Evolutionary conservation across 1,140 invertebrate genomes (phyloP), one percentile per base, ranked within the genome.

Genomic region (Bemisia tabaci): DNA sequence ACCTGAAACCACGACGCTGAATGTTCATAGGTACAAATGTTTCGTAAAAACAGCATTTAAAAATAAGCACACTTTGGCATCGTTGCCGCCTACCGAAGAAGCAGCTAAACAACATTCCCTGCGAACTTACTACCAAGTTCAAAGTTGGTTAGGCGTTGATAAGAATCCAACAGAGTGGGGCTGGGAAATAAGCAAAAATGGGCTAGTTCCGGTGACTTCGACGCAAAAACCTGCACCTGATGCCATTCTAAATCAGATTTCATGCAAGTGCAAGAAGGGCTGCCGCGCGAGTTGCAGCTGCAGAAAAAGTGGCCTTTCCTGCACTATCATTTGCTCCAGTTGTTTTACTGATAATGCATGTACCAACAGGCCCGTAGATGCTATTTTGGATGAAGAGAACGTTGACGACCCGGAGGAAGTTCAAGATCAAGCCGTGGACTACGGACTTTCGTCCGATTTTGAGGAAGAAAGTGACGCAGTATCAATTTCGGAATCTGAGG

Each of bases 51-150:
- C 39, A 23, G 22, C n/a, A 39, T 9, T 48, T 48, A 22, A 23
- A 64, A 64, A 48, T 58, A 22, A 39, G 24, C 48, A 24, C 26
- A 64, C 33, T 39, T 64, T 64, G 27, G 67, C 65, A 58, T 33
- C 23, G 21, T 64, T 66, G 22, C 67, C 69, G n/a, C 66, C 68
- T n/a, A 65, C 64, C 39, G 64, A 64, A 64, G 69, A 48, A 63
- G 71, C 71, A 60, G 68, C 68, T 59, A 64, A 62, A 64, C 67
- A 72, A 60, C 70, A 73, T 69, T 68, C 63, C 23, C 70, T 67
- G 22, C 66, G 72, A 65, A 62, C 67, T 22, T 71, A 72, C 65
- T 66, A 72, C 59, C 72, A 73, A 60, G 64, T 71, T 62, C 68
- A 73, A 62, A 26, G 68, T 26, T 72, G 71, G 68, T 26, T 62